Evolutionary conservation across 2,797 vertebrate species (phyloP), one percentile per base, ranked within the genome.

Genomic region (Diplodus sargus): DNA sequence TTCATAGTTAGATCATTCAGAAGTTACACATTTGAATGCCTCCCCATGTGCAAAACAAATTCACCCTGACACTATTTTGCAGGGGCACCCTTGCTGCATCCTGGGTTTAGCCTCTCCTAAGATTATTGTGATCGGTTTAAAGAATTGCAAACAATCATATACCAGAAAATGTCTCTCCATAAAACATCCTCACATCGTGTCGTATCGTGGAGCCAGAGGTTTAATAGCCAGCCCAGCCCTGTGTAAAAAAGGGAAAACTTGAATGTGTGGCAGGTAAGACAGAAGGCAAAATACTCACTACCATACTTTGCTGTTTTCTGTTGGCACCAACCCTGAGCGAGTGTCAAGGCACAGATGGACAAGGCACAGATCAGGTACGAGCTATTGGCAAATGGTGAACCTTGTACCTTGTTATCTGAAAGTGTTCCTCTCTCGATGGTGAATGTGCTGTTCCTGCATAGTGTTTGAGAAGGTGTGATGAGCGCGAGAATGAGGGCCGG

Each of bases 171-270:
- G 8, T 39, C 34, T 67, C 52, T 70, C 42, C 48, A 28, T 48
- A 47, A 83, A 59, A 20, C 57, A 70, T 43, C 64, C 39, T 83
- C 70, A 83, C 79, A 76, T 25, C n/a, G n/a, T n/a, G n/a, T n/a
- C 61, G 52, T 70, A 53, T 74, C 43, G 28, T 20, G 47, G 23
- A 65, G 61, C 59, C 58, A 30, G 75, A 74, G 74, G 34, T 78
- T 76, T 80, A 59, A 74, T 62, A 67, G 25, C 11, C 18, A 61
- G 22, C 34, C 13, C 23, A 43, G 16, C 2, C 22, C n/a, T 73
- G 56, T 45, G 25, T 28, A 76, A 58, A 59, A 70, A 43, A 20
- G 5, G 1, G 18, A 58, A 49, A 63, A 45, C 34, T 65, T 66
- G 8, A 80, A 62, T 48, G 69, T 64, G 20, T 66, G n/a, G 4